phyloP scores from a whole-genome alignment of 2,113 vertebrate genomes.

The Rhabdomys dilectus region DNA sequence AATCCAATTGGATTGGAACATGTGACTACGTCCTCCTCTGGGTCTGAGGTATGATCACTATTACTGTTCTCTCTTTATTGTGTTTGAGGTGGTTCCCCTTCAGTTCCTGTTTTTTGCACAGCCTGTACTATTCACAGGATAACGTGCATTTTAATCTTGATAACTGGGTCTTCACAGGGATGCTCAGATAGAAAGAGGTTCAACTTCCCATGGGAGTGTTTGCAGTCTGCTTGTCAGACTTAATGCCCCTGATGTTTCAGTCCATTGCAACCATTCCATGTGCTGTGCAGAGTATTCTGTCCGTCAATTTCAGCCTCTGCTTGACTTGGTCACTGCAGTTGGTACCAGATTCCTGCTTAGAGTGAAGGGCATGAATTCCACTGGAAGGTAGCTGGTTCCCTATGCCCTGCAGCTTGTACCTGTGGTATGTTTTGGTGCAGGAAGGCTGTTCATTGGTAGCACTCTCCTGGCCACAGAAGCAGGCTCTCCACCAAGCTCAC shows the following conservation, averaged over 20 bases:
- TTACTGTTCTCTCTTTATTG: not conserved
- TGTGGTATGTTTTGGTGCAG: slow-evolving; percentile 2
- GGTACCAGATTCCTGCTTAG: not conserved
- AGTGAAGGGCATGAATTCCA: not conserved
- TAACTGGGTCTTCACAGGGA: not conserved
- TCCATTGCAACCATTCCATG: not conserved
- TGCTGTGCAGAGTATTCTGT: not conserved
- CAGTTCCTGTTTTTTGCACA: not conserved
- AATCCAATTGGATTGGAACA: not conserved
- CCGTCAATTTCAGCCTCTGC: not conserved
- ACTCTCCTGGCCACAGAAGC: not conserved
- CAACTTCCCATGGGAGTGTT: not conserved
- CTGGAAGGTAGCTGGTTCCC: not conserved
- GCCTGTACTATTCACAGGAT: not conserved
- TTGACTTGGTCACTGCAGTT: not conserved
- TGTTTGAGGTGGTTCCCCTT: not conserved
- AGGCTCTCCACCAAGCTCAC: not conserved
- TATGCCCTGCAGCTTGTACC: not conserved
- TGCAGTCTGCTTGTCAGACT: not conserved
- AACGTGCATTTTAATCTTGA: not conserved
- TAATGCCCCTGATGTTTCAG: not conserved
- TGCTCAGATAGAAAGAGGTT: not conserved
- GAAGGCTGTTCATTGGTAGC: not conserved
- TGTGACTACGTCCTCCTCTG: not conserved
- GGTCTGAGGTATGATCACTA: not conserved